Evolutionary conservation across 1,140 invertebrate genomes (phyloP), one percentile per base, ranked within the genome.

Genomic region (Cotesia vestalis): DNA sequence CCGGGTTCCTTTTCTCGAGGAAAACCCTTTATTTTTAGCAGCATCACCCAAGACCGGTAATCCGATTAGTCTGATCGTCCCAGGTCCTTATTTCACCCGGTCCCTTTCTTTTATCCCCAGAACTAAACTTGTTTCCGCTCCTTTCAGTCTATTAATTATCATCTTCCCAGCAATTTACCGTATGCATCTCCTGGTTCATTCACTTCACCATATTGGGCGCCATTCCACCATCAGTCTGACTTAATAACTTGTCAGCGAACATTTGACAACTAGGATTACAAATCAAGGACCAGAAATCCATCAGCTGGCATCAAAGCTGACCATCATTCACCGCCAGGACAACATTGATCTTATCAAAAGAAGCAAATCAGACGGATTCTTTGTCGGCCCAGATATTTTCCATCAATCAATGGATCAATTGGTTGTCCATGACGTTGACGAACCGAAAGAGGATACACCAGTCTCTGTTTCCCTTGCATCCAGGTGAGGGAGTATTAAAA

Each of bases 371-470:
- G 70, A 51, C 46, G 40, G 72, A 73, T 51, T 71, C 73, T 77
- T 77, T 76, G 70, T 74, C 71, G 74, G 66, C 71, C 72, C 52
- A 69, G 52, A 59, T 63, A 75, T 61, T 62, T 53, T 61, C 66
- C 66, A 76, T 77, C 79, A 79, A 83, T 84, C 80, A 80, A 82
- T 81, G 81, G 81, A 84, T 84, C 80, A 84, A 81, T 83, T 80
- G 77, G 77, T 82, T 77, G 67, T 73, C 72, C 75, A 77, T 82
- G 82, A 83, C 81, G 79, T 84, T 82, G 40, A 46, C 40, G 81
- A 81, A 77, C 77, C 66, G 77, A 77, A 77, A 73, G 66, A 59
- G 75, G 70, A 66, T 59, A 53, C 20, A 66, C 36, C 55, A 68
- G 51, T 59, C 40, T 60, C 66, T 73, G 59, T 69, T 68, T 46